Evolutionary conservation across 2,797 vertebrate genomes (phyloP), one percentile per base, ranked within the genome.

Genomic region (Fistularia tabacaria): DNA sequence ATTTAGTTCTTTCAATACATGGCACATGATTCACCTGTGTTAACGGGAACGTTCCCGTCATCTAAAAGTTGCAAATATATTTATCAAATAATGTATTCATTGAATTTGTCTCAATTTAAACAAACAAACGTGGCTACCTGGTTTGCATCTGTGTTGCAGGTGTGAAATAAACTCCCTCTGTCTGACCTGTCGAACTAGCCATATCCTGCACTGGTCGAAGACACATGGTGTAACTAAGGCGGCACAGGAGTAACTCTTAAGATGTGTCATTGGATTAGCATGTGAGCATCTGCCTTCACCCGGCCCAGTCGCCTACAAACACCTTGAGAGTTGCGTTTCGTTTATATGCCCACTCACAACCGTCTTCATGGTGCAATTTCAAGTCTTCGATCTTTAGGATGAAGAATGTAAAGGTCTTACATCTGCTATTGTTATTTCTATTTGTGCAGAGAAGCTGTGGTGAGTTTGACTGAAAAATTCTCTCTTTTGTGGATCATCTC

Each of bases 251-350:
- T 68, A 53, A 61, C 73, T 79, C 73, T 81, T 89, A 91, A 93
- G 89, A 89, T 73, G 71, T 88, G 90, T 94, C 93, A 99, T 94
- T 92, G 92, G 91, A 96, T 99, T 98, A 99, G 87, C 86, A 81
- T 87, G 85, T 89, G 86, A 92, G 89, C 91, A 82, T 86, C 90
- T 92, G 85, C 80, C 79, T 74, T 87, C 86, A 86, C 73, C 90
- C 82, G 74, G 75, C 73, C 73, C 74, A 77, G 74, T 84, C 76
- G 42, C 66, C 38, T 50, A 45, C 62, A 69, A 45, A 82, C 79
- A 83, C 84, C 78, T 79, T 67, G 64, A 83, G 85, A 91, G 85
- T 83, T 79, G 66, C 54, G 46, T 59, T 71, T 69, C 55, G 57
- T 69, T 75, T 62, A 13, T 58, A 14, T 45, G 62, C 62, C 57